Conservation (phyloP, 2,797 vertebrate species). For the Cyclura pinguis region DNA sequence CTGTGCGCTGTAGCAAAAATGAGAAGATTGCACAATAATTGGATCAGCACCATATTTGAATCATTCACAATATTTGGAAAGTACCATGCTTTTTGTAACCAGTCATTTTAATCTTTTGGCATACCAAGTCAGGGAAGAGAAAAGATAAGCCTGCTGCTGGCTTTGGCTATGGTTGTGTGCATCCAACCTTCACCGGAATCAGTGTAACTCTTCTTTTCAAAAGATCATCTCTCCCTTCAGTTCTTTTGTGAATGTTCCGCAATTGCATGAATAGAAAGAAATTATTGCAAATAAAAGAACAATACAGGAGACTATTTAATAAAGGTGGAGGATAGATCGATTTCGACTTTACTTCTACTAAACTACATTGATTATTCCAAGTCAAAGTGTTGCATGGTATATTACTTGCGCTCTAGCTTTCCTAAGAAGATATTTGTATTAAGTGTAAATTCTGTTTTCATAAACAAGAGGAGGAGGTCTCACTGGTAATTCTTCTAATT, state of each 20-base stretch:
- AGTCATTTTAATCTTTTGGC: neutral
- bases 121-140: neutral
- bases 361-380: constrained; percentile 5
- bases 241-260: neutral
- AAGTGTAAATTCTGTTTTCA: neutral
- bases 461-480: neutral
- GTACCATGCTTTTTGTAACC: neutral
- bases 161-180: neutral
- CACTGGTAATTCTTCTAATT: neutral
- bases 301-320: neutral
- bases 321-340: neutral
- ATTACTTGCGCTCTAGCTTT: neutral
- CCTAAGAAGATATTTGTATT: neutral
- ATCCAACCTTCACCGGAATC: neutral
- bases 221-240: neutral
- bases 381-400: neutral
- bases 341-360: neutral
- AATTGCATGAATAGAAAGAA: neutral
- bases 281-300: neutral
- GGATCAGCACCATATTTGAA: neutral
- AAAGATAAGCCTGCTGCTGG: neutral
- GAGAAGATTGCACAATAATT: neutral
- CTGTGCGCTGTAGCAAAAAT: neutral
- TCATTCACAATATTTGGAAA: neutral
- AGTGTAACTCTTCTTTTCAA: neutral